Percentiles rank a stretch among this genome's conserved stretches.
Evolutionary conservation across 2,888 invertebrate genomes (phyloP).

Genomic region (Celastrina argiolus): DNA sequence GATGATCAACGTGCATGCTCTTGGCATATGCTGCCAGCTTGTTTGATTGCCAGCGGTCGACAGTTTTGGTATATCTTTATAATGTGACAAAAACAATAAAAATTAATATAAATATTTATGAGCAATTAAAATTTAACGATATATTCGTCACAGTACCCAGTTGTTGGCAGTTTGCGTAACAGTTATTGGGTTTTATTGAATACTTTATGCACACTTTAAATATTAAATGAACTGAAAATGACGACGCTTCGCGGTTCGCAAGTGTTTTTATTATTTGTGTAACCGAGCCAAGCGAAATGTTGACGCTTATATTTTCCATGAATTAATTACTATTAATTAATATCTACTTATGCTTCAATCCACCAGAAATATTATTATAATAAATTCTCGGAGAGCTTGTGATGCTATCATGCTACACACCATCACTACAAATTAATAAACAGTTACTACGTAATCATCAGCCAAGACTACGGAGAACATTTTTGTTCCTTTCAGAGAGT

Average conservation of each 20-base stretch:
- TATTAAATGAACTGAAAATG: conserved; percentile 15
- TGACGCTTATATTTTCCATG: not conserved
- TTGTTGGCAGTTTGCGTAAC: conserved; percentile 14
- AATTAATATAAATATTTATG: not conserved
- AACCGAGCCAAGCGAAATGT: not conserved
- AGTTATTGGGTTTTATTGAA: conserved; percentile 18
- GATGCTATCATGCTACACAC: no score
- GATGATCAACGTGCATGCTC: no score
- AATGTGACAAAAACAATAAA: not conserved
- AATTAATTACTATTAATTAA: not conserved
- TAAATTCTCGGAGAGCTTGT: no score
- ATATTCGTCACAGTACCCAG: not conserved
- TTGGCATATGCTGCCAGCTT: no score
- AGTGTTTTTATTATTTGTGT: conserved; percentile 8
- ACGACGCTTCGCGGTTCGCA: not conserved
- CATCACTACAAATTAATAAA: no score
- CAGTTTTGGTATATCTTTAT: not conserved
- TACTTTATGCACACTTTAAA: conserved; percentile 4
- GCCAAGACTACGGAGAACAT: no score
- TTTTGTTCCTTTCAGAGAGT: no score
- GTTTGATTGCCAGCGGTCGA: not conserved
- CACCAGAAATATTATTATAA: no score
- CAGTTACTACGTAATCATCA: no score
- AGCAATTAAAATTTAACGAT: conserved; percentile 1
- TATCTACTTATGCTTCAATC: not conserved